These are phyloP conservation scores for Enteromius treurensis DNA, from an alignment of 2,797 vertebrate genomes.

Conservation along the genomic window DNA sequence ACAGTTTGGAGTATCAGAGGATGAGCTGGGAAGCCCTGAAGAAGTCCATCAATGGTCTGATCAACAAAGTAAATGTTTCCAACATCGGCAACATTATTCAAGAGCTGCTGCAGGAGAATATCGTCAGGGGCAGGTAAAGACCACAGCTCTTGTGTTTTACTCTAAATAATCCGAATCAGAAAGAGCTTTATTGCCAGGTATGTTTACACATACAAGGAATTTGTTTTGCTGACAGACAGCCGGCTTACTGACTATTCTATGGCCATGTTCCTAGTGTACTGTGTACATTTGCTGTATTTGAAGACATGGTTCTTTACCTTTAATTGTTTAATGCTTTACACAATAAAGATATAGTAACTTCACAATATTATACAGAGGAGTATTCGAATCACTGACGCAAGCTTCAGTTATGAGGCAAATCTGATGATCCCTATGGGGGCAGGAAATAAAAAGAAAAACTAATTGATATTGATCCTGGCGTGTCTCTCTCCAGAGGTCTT, in stretches of 20 bases:
- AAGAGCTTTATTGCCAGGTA: neutral
- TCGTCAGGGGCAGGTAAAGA: conserved; percentile 91
- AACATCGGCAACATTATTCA: conserved; percentile 96
- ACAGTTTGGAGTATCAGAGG: conserved; percentile 94
- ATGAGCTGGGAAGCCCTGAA: conserved; percentile 99
- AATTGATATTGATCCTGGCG: conserved; percentile 24
- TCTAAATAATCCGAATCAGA: neutral
- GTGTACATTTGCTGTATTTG: neutral
- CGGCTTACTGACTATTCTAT: neutral
- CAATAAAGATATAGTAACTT: neutral
- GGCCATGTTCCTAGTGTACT: neutral
- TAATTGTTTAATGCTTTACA: neutral
- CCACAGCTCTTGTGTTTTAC: neutral
- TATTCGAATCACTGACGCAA: neutral
- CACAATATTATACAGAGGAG: neutral
- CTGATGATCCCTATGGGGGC: too few relatives aligned
- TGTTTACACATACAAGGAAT: neutral
- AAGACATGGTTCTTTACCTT: neutral
- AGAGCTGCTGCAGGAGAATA: conserved; percentile 96
- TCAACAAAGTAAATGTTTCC: conserved; percentile 98
- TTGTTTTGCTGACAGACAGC: neutral
- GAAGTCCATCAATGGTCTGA: conserved; percentile 97
- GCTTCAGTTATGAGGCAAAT: neutral
- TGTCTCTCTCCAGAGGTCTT: conserved; percentile 80
- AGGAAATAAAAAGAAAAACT: too few relatives aligned